A percentile compares a stretch with the other conserved stretches of the same genome.
Conservation (phyloP, 2,888 invertebrate genomes). For the Amphipoea lucens region DNA sequence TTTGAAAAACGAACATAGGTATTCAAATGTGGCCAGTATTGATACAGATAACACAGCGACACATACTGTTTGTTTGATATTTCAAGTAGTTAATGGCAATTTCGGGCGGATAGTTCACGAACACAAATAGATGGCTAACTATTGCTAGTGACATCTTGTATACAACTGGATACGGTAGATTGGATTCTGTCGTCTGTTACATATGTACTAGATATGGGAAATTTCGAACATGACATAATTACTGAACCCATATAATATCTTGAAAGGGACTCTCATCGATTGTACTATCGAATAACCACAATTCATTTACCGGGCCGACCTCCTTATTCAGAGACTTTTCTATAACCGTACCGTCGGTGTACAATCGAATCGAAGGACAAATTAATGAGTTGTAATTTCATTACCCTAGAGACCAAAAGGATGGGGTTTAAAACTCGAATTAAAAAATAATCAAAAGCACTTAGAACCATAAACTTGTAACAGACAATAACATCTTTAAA, state of each 20-base stretch:
- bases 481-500: constrained; percentile 37
- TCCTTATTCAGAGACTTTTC: constrained; percentile 47
- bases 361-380: constrained; percentile 16
- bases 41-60: not conserved
- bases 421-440: not conserved
- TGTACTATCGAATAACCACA: constrained; percentile 51
- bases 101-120: constrained; percentile 3
- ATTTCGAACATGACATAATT: constrained; percentile 44
- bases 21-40: constrained; percentile 16
- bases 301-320: constrained; percentile 49
- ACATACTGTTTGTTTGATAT: constrained; percentile 25
- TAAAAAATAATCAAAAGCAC: constrained; percentile 1
- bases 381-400: constrained; percentile 24
- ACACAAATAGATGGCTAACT: constrained; percentile 33
- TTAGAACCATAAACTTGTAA: constrained; percentile 36
- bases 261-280: constrained; percentile 47
- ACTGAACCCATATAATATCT: constrained; percentile 44
- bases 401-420: not conserved
- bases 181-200: constrained; percentile 12
- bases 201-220: constrained; percentile 25
- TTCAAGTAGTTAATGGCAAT: constrained; percentile 26
- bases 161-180: constrained; percentile 35
- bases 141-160: constrained; percentile 40
- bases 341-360: constrained; percentile 6
- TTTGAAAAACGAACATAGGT: constrained; percentile 17